Percentiles rank a stretch among this genome's conserved stretches.
Conservation (phyloP, 2,797 vertebrate genomes). For the Scleropages formosus region DNA sequence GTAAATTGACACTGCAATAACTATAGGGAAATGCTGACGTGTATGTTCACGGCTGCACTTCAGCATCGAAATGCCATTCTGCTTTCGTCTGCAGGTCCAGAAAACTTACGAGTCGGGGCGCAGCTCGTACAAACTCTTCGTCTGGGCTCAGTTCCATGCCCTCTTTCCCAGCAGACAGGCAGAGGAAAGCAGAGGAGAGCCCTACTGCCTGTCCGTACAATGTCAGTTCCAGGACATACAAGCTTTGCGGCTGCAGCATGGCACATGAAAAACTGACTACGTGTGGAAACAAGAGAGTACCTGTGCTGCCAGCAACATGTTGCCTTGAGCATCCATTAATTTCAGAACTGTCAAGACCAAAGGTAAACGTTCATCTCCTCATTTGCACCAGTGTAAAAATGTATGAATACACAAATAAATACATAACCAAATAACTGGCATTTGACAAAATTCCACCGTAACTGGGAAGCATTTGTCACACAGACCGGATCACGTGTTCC, state of each 20-base stretch:
- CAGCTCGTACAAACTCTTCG: neutral
- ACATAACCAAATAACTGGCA: constrained; percentile 16
- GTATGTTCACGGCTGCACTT: neutral
- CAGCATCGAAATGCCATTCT: neutral
- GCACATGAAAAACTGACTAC: constrained; percentile 22
- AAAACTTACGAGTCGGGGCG: neutral
- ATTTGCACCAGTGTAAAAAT: constrained; percentile 24
- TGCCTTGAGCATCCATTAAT: neutral
- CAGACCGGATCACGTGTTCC: neutral
- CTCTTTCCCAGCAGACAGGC: constrained; percentile 36
- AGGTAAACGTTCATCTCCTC: constrained; percentile 5
- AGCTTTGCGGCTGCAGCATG: constrained; percentile 28
- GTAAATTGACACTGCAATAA: neutral
- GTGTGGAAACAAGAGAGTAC: neutral
- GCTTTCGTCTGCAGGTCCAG: neutral
- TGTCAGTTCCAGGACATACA: constrained; percentile 35
- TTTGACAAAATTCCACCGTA: constrained; percentile 17
- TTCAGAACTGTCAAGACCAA: constrained; percentile 1
- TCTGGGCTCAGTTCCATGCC: constrained; percentile 35
- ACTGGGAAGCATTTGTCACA: constrained; percentile 17
- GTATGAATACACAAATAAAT: constrained; percentile 16
- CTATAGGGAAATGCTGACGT: constrained; percentile 30
- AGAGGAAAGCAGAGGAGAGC: constrained; percentile 45
- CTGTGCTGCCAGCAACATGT: neutral
- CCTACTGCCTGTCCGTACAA: constrained; percentile 17